These are phyloP conservation scores for Cephalotes varians DNA, from an alignment of 2,888 invertebrate genomes.

Conservation along the genomic window DNA sequence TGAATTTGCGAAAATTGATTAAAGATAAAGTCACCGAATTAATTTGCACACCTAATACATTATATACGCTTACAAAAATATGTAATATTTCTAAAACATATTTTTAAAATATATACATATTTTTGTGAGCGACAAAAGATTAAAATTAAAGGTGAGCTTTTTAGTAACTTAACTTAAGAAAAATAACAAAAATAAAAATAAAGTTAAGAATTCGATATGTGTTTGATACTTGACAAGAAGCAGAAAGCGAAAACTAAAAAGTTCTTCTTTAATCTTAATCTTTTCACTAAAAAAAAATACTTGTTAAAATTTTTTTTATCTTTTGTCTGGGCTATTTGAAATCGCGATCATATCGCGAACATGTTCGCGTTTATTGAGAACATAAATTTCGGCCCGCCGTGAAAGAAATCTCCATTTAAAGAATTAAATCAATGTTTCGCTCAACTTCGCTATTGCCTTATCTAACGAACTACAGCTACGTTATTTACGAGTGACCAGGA, in stretches of 20 bases:
- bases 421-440: constrained; percentile 16
- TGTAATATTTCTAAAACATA: no score
- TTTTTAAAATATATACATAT: no score
- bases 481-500: constrained; percentile 29
- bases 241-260: neutral
- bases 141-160: no score
- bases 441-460: constrained; percentile 32
- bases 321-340: neutral
- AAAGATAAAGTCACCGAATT: no score
- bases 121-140: no score
- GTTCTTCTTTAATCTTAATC: neutral
- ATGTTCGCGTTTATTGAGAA: constrained; percentile 32
- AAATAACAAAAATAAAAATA: neutral
- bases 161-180: no score
- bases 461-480: constrained; percentile 18
- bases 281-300: neutral
- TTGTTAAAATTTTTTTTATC: constrained; percentile 36
- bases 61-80: no score
- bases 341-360: constrained; percentile 35
- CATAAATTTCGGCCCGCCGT: constrained; percentile 29
- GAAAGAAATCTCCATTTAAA: constrained; percentile 38
- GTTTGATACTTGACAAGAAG: neutral
- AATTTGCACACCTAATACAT: no score
- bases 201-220: neutral
- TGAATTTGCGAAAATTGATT: no score